phyloP scores from a whole-genome alignment of 2,888 invertebrate species.

The Oligia latruncula region DNA sequence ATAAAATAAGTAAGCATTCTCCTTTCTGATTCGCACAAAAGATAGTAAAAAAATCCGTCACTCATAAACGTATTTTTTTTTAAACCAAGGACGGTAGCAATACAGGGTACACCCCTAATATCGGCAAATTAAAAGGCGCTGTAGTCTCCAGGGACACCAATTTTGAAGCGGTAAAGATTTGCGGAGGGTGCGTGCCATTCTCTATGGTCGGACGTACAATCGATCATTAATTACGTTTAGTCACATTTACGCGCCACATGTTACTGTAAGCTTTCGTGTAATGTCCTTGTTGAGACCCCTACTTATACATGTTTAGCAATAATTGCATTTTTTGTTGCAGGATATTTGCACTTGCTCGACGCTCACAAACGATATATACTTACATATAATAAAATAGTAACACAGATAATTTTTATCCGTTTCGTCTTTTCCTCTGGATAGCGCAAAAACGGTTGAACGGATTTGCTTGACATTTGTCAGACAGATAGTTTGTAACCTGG shows the following conservation, averaged over 20 bases:
- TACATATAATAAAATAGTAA: too few species aligned
- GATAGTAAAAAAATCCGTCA: not conserved
- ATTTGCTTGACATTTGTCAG: too few species aligned
- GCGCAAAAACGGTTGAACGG: too few species aligned
- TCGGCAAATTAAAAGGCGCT: constrained; percentile 90
- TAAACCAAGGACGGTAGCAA: constrained; percentile 64
- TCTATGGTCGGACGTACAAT: constrained; percentile 83
- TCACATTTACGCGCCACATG: constrained; percentile 89
- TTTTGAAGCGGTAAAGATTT: constrained; percentile 86
- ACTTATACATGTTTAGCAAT: constrained; percentile 48
- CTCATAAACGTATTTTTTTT: constrained; percentile 63
- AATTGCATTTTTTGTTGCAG: constrained; percentile 22
- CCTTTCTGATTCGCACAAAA: not conserved
- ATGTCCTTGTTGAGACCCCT: constrained; percentile 65
- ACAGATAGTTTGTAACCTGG: too few species aligned
- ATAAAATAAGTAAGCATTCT: not conserved
- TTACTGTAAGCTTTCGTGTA: constrained; percentile 74
- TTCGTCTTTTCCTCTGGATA: too few species aligned
- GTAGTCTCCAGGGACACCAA: constrained; percentile 82
- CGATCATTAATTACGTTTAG: constrained; percentile 89
- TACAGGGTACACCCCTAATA: constrained; percentile 82
- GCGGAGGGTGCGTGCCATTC: constrained; percentile 82
- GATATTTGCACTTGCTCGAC: constrained; percentile 5
- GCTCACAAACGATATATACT: not conserved
- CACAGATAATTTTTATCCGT: too few species aligned